A percentile compares a stretch with the other conserved stretches of the same genome.
phyloP scores from a whole-genome alignment of 2,113 vertebrate species.

The Girardinichthys multiradiatus region DNA sequence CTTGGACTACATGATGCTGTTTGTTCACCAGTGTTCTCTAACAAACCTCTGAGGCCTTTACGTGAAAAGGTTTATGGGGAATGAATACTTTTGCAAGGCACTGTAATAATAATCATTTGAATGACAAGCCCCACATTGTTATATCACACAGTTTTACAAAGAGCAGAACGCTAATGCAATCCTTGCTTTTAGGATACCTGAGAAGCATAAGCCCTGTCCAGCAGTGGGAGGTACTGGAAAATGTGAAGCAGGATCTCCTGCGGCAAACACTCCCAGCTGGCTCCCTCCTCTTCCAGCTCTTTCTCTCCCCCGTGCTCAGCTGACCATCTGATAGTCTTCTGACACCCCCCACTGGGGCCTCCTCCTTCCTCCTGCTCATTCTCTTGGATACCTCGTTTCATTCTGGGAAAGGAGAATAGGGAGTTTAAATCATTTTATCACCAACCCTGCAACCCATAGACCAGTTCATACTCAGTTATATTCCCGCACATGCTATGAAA shows the following conservation, averaged over 20 bases:
- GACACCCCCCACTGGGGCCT: conserved; percentile 71
- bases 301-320: conserved; percentile 62
- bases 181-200: conserved; percentile 68
- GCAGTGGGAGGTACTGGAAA: conserved; percentile 92
- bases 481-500: not conserved
- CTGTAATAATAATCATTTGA: not conserved
- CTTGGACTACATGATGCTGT: no score
- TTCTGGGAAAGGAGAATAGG: conserved; percentile 73
- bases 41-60: no score
- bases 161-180: not conserved
- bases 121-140: not conserved
- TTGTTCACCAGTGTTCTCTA: no score
- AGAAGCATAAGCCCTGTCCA: conserved; percentile 91
- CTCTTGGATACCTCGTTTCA: conserved; percentile 86
- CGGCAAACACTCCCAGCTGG: conserved; percentile 87
- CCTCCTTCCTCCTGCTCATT: conserved; percentile 72
- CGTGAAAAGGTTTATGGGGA: no score
- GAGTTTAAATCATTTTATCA: not conserved
- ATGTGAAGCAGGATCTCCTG: conserved; percentile 92
- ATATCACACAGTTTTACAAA: not conserved
- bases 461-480: not conserved
- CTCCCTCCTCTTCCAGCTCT: conserved; percentile 33
- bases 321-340: conserved; percentile 77
- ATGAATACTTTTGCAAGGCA: no score
- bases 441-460: not conserved